These are phyloP conservation scores for Oreochromis spilurus DNA, from an alignment of 2,113 vertebrate species.

Conservation along the genomic window DNA sequence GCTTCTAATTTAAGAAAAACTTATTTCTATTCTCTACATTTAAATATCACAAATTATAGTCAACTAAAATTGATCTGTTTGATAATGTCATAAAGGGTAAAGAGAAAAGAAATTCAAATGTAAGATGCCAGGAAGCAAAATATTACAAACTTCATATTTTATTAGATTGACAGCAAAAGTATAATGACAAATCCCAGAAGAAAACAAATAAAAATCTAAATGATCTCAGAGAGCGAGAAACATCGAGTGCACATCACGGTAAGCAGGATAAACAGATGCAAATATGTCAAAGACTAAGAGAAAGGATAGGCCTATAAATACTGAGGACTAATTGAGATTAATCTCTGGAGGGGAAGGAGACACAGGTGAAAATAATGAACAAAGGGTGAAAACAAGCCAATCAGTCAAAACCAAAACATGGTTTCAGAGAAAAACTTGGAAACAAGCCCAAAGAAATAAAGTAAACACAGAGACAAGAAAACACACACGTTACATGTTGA, in stretches of 20 bases:
- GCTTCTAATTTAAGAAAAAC: not conserved
- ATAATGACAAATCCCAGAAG: not conserved
- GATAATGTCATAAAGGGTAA: not conserved
- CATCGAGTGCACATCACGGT: not conserved
- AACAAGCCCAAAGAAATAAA: not conserved
- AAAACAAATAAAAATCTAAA: not conserved
- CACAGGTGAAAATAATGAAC: not conserved
- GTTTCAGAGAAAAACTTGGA: not conserved
- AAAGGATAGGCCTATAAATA: not conserved
- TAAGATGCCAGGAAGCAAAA: not conserved
- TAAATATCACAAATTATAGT: not conserved
- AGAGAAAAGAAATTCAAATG: not conserved
- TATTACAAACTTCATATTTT: not conserved
- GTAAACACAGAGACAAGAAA: not conserved
- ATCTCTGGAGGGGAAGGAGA: not conserved
- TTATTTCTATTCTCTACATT: not conserved
- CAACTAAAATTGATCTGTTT: not conserved
- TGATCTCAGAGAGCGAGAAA: accelerated
- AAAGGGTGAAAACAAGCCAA: not conserved
- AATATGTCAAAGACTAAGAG: not conserved
- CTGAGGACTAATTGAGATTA: not conserved
- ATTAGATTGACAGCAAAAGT: not conserved
- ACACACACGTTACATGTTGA: not conserved
- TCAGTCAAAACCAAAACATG: not conserved
- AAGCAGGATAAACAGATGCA: not conserved